Conservation (phyloP, 2,797 vertebrate genomes). For the Myripristis jacobus region DNA sequence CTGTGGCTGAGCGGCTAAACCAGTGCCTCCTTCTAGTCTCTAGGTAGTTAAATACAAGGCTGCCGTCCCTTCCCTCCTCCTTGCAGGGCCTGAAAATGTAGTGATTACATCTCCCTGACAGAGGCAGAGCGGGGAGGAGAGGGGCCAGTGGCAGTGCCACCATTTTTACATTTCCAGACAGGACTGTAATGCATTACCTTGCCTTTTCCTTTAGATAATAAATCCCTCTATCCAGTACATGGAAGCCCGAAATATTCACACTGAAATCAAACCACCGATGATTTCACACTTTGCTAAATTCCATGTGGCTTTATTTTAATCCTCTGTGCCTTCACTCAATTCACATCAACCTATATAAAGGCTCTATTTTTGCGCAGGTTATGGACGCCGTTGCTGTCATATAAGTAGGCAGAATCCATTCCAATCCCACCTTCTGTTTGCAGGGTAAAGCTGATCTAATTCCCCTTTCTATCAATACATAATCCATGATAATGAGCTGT, state of each 20-base stretch:
- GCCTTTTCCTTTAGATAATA: slow-evolving; percentile 38
- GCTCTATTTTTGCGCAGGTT: slow-evolving; percentile 29
- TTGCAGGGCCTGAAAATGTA: slow-evolving; percentile 57
- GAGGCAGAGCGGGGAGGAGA: slow-evolving; percentile 48
- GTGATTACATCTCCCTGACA: slow-evolving; percentile 76
- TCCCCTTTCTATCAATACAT: slow-evolving; percentile 79
- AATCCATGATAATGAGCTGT: slow-evolving; percentile 84
- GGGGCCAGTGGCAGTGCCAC: slow-evolving; percentile 40
- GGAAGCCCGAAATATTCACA: slow-evolving; percentile 13
- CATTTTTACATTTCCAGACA: slow-evolving; percentile 37
- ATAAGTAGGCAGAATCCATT: slow-evolving; percentile 50
- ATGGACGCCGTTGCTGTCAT: slow-evolving; percentile 34
- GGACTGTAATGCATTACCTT: slow-evolving; percentile 36
- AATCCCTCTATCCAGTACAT: slow-evolving; percentile 21
- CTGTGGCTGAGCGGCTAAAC: slow-evolving; percentile 70
- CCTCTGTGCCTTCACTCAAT: slow-evolving; percentile 10
- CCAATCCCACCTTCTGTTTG: slow-evolving; percentile 62
- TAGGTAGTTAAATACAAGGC: slow-evolving; percentile 71
- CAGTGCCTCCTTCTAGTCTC: slow-evolving; percentile 62
- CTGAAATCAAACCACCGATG: slow-evolving; percentile 35
- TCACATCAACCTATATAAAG: slow-evolving; percentile 28
- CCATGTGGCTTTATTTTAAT: slow-evolving; percentile 43
- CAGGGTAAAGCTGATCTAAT: slow-evolving; percentile 76
- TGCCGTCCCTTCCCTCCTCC: slow-evolving; percentile 54
- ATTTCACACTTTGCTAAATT: slow-evolving; percentile 22